Conservation (phyloP, 2,113 vertebrate genomes). For the Lichenostomus cassidix region DNA sequence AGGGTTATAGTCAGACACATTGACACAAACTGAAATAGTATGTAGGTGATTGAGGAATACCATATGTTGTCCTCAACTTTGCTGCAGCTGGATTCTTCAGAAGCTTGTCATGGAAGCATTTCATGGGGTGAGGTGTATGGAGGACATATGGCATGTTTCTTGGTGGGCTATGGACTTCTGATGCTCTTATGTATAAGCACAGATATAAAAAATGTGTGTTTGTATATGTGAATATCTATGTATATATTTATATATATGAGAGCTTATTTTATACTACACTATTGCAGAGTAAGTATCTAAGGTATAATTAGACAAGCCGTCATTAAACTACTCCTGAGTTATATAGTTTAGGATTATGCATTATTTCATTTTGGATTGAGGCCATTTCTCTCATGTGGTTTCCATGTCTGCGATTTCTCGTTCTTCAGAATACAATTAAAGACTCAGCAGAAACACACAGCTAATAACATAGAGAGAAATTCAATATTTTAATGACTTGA, state of each 20-base stretch:
- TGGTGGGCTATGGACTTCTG: background rate
- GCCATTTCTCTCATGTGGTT: constrained; percentile 56
- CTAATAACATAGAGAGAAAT: background rate
- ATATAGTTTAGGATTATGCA: background rate
- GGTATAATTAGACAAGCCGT: constrained; percentile 32
- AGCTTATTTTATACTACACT: background rate
- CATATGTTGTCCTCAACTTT: fast-evolving
- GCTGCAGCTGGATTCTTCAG: background rate
- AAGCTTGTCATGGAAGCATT: background rate
- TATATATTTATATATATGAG: background rate
- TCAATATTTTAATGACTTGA: constrained; percentile 8
- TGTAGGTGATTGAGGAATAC: background rate
- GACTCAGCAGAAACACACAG: background rate
- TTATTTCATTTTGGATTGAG: constrained; percentile 42
- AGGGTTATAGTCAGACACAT: background rate
- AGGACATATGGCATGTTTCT: background rate
- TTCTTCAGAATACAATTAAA: constrained; percentile 16
- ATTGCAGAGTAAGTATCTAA: background rate
- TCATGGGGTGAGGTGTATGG: background rate
- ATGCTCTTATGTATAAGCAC: background rate
- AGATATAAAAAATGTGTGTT: background rate
- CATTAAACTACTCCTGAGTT: constrained; percentile 45
- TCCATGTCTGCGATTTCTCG: background rate
- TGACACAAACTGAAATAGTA: background rate
- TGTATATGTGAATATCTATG: background rate